Percentiles rank a stretch among this genome's conserved stretches.
phyloP scores from a whole-genome alignment of 2,797 vertebrate genomes.

The Anisognathus igniventris region DNA sequence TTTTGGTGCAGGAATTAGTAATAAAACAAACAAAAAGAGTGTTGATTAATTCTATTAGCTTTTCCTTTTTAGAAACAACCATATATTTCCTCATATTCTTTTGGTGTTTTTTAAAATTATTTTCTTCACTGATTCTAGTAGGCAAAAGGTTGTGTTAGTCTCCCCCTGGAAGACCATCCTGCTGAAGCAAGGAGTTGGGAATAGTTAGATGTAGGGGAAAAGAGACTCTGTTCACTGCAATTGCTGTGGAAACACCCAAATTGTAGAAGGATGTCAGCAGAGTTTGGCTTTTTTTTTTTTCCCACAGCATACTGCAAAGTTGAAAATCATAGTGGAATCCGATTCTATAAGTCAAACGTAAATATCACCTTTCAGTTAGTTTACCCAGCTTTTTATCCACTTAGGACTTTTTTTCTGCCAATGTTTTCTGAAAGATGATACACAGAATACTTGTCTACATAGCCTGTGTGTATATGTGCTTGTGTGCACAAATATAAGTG shows the following conservation, averaged over 20 bases:
- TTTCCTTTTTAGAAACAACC: not conserved
- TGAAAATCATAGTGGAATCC: not conserved
- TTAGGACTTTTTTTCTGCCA: not conserved
- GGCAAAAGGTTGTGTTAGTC: not conserved
- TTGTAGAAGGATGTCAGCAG: not conserved
- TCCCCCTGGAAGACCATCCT: not conserved
- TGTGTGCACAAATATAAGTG: not conserved
- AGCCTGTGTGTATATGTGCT: not conserved
- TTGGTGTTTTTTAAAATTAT: not conserved
- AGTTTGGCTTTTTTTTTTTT: not conserved
- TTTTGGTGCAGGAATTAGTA: not conserved
- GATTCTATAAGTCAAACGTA: not conserved
- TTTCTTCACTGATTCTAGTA: not conserved
- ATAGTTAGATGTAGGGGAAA: not conserved
- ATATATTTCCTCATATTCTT: not conserved
- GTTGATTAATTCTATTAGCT: not conserved
- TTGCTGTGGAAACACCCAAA: not conserved
- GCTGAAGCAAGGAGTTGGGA: not conserved
- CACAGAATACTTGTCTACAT: not conserved
- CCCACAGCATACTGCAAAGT: not conserved
- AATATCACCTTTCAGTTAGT: not conserved
- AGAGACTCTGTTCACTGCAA: not conserved
- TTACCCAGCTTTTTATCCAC: not conserved
- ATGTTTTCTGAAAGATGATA: constrained; percentile 9
- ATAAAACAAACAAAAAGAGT: not conserved